phyloP scores from a whole-genome alignment of 2,113 vertebrate species.

The Prietella phreatophila region DNA sequence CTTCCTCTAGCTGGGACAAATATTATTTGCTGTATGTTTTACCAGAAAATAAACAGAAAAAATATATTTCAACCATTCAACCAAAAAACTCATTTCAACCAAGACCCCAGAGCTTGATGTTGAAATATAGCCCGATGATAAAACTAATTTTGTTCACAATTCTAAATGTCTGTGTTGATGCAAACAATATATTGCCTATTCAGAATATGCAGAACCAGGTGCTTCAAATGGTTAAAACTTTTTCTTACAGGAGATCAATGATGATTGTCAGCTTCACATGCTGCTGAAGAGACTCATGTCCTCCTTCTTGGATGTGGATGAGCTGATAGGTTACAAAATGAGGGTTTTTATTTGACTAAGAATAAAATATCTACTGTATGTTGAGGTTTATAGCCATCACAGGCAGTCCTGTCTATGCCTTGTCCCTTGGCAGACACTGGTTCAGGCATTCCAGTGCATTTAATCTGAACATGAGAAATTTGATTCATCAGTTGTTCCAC shows the following conservation, averaged over 20 bases:
- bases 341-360: background rate
- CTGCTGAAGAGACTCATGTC: background rate
- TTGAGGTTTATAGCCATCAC: background rate
- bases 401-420: background rate
- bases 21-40: no score
- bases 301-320: background rate
- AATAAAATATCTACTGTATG: background rate
- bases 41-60: no score
- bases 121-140: background rate
- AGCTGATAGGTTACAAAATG: background rate
- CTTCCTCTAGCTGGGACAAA: no score
- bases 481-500: constrained; percentile 40
- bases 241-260: background rate
- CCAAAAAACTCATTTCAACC: no score
- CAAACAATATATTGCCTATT: background rate
- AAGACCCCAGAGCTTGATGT: background rate
- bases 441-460: constrained; percentile 9
- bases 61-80: no score
- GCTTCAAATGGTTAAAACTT: background rate
- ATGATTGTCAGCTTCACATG: background rate
- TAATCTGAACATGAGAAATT: constrained; percentile 21
- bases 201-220: background rate
- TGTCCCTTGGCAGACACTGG: constrained; percentile 21
- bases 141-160: background rate
- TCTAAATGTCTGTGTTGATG: background rate